Evolutionary conservation across 1,140 invertebrate species (phyloP).

Genomic region (Brachionus sp.): DNA sequence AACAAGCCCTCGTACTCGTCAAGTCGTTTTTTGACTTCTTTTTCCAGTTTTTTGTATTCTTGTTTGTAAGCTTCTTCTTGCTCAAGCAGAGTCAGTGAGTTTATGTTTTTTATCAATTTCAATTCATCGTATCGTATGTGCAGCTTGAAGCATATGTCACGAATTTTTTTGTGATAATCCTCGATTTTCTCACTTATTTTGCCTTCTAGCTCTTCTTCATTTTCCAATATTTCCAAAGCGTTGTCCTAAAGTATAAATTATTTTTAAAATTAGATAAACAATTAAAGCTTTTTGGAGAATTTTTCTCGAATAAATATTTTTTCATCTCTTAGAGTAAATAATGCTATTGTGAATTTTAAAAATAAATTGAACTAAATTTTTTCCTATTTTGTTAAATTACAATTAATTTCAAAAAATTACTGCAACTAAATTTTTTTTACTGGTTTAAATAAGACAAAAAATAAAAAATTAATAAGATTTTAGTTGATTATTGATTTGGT

Average conservation of each 20-base stretch:
- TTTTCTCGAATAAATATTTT: no score
- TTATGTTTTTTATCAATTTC: background rate
- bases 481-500: no score
- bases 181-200: background rate
- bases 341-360: no score
- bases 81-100: background rate
- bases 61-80: background rate
- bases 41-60: constrained; percentile 17
- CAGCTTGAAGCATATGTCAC: constrained; percentile 21
- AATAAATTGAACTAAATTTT: no score
- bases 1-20: background rate
- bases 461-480: no score
- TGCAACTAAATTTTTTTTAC: no score
- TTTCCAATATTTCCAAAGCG: background rate
- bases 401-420: no score
- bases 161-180: background rate
- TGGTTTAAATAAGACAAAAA: no score
- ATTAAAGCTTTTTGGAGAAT: no score
- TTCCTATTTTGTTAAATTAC: no score
- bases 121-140: background rate
- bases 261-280: no score
- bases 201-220: background rate
- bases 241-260: background rate
- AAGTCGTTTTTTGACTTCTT: constrained; percentile 35
- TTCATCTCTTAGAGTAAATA: no score